These are phyloP conservation scores for Steinernema scapterisci DNA, from an alignment of 2,888 invertebrate species.

Conservation along the genomic window DNA sequence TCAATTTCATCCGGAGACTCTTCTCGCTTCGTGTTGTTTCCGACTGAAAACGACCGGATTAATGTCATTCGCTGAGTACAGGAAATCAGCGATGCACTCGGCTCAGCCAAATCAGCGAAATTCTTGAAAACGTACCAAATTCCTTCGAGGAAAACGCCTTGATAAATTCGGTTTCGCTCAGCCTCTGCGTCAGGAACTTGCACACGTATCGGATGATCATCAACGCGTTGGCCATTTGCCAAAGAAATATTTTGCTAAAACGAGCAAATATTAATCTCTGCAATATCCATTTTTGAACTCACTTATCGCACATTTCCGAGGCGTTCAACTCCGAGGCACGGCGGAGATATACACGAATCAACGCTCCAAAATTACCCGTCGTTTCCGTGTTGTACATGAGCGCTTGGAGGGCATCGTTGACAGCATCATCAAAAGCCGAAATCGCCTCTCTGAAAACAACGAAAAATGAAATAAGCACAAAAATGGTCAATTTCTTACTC, in stretches of 20 bases:
- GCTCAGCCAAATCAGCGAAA: too few relatives aligned
- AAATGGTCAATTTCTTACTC: conserved; percentile 46
- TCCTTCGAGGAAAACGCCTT: conserved; percentile 78
- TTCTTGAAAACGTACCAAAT: not conserved
- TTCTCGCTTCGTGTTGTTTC: not conserved
- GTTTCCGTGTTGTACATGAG: conserved; percentile 82
- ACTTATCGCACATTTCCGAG: conserved; percentile 87
- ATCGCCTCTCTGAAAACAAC: conserved; percentile 46
- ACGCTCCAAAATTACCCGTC: conserved; percentile 86
- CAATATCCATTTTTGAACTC: too few relatives aligned
- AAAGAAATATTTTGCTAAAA: conserved; percentile 79
- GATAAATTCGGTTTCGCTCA: conserved; percentile 84
- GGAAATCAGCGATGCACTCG: too few relatives aligned
- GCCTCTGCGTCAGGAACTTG: conserved; percentile 87
- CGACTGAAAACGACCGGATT: not conserved
- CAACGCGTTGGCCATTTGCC: conserved; percentile 92
- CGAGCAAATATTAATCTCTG: too few relatives aligned
- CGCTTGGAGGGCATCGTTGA: conserved; percentile 76
- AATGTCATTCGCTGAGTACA: too few relatives aligned
- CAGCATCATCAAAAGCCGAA: conserved; percentile 77
- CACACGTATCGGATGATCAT: conserved; percentile 81
- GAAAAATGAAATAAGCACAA: too few relatives aligned
- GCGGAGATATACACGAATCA: conserved; percentile 83
- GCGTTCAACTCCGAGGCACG: conserved; percentile 82
- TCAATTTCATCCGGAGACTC: not conserved